A percentile compares a stretch with the other conserved stretches of the same genome.
Evolutionary conservation across 2,888 invertebrate species (phyloP).

Genomic region (Leptopterna dolabrata): DNA sequence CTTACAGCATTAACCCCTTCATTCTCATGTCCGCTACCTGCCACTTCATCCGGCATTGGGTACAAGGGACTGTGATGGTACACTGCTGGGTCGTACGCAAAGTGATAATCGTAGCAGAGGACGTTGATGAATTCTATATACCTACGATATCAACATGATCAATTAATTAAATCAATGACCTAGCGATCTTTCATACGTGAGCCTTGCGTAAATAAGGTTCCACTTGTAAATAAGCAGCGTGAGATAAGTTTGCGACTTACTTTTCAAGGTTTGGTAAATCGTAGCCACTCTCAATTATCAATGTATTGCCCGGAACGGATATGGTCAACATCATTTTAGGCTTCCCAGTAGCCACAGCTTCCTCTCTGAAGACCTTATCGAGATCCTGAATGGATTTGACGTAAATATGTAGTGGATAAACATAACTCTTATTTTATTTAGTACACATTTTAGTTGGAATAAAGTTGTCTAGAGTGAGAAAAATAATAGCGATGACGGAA

Average conservation of each 20-base stretch:
- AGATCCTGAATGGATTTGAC: slow-evolving; percentile 38
- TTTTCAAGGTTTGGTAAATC: slow-evolving; percentile 50
- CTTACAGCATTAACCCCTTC: slow-evolving; percentile 89
- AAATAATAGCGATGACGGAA: background rate
- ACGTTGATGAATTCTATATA: slow-evolving; percentile 93
- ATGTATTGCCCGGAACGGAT: slow-evolving; percentile 48
- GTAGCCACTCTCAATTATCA: slow-evolving; percentile 56
- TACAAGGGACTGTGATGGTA: slow-evolving; percentile 92
- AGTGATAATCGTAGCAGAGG: slow-evolving; percentile 92
- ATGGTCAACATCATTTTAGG: slow-evolving; percentile 48
- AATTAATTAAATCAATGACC: background rate
- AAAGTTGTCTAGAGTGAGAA: background rate
- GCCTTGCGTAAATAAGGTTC: too few species aligned
- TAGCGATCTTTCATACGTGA: too few species aligned
- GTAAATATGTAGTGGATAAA: background rate
- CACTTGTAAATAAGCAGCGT: too few species aligned
- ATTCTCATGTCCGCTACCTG: slow-evolving; percentile 82
- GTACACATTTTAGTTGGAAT: background rate
- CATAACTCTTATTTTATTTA: background rate
- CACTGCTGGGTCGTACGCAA: slow-evolving; percentile 89
- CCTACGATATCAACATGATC: slow-evolving; percentile 67
- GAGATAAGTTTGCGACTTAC: too few species aligned
- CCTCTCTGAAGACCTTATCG: slow-evolving; percentile 24
- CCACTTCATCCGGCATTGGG: slow-evolving; percentile 77
- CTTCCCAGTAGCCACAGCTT: slow-evolving; percentile 24